Conservation (phyloP, 2,888 invertebrate species). For the Ochropleura leucogaster region DNA sequence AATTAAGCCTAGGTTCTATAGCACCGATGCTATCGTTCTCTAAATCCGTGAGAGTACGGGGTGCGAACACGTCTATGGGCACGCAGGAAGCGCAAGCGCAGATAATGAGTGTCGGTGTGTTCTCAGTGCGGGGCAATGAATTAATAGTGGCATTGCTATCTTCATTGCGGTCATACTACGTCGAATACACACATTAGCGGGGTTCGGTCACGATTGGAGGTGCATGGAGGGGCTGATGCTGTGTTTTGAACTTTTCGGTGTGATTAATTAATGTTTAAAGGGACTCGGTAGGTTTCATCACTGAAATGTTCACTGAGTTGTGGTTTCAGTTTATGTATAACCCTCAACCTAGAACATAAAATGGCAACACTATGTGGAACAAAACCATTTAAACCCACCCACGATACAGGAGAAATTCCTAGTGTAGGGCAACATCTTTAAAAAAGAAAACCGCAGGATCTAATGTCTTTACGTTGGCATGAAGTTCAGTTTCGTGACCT, state of each 20-base stretch:
- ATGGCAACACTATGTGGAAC: background rate
- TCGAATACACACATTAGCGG: conserved; percentile 80
- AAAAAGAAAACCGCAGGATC: background rate
- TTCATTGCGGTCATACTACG: conserved; percentile 83
- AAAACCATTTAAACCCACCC: too few species aligned
- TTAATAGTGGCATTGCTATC: conserved; percentile 87
- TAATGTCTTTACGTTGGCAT: background rate
- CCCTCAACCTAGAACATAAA: background rate
- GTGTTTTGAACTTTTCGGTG: conserved; percentile 25
- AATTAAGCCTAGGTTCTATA: conserved; percentile 39
- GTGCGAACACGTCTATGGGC: conserved; percentile 63
- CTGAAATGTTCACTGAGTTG: background rate
- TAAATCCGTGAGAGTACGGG: conserved; percentile 58
- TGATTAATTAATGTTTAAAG: conserved; percentile 2
- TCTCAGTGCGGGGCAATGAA: conserved; percentile 80
- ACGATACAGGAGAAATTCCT: too few species aligned
- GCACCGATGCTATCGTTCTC: conserved; percentile 39
- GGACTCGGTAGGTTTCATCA: too few species aligned
- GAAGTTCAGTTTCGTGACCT: background rate
- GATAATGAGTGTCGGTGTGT: conserved; percentile 71
- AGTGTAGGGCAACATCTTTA: too few species aligned
- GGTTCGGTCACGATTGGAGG: conserved; percentile 80
- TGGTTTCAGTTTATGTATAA: background rate
- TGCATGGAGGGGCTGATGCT: conserved; percentile 43
- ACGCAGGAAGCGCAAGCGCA: conserved; percentile 69